phyloP scores from a whole-genome alignment of 1,140 invertebrate species.

The Drosophila suzukii region DNA sequence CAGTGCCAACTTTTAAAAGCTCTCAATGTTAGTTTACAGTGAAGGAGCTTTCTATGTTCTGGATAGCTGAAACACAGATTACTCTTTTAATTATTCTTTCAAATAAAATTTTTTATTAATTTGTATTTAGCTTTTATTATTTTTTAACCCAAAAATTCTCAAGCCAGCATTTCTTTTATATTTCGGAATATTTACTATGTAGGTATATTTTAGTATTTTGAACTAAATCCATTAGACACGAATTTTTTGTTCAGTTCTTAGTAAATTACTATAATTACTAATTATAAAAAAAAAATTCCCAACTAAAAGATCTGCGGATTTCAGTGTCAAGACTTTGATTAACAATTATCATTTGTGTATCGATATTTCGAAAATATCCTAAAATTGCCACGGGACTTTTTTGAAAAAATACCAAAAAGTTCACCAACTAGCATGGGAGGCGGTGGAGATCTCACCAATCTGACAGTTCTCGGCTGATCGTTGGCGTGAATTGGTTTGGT shows the following conservation, averaged over 20 bases:
- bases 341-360: background rate
- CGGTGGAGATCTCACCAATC: conserved; percentile 41
- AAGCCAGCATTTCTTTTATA: too few species aligned
- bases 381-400: conserved; percentile 4
- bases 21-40: conserved; percentile 1
- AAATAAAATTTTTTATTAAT: background rate
- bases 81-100: background rate
- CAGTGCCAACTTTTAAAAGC: background rate
- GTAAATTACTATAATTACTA: too few species aligned
- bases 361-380: conserved; percentile 2
- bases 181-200: too few species aligned
- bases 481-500: conserved; percentile 66
- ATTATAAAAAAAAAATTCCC: too few species aligned
- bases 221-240: too few species aligned
- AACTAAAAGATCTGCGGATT: too few species aligned
- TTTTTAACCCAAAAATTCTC: too few species aligned
- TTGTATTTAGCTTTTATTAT: background rate
- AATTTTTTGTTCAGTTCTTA: too few species aligned
- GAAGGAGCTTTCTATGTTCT: background rate
- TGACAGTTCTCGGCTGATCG: conserved; percentile 82
- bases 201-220: too few species aligned
- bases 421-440: conserved; percentile 23
- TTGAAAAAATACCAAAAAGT: conserved; percentile 19
- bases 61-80: background rate
- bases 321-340: too few species aligned